phyloP scores from a whole-genome alignment of 2,888 invertebrate species.

The Adelphocoris suturalis region DNA sequence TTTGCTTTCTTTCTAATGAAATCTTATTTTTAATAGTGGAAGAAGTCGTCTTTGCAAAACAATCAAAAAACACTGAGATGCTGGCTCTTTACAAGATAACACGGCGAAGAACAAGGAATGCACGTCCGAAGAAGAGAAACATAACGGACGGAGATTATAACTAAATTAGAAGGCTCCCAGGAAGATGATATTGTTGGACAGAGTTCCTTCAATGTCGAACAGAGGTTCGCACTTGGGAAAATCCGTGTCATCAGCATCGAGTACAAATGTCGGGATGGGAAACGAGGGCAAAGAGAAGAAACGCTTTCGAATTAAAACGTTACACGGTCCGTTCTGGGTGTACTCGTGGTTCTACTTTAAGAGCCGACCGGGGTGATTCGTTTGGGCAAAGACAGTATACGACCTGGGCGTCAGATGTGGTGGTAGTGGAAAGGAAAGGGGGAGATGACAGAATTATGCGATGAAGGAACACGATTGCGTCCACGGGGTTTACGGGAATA shows the following conservation, averaged over 20 bases:
- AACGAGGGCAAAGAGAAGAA: not conserved
- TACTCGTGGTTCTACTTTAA: not conserved
- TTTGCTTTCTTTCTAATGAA: too few species aligned
- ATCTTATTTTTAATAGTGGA: too few species aligned
- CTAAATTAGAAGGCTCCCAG: constrained; percentile 13
- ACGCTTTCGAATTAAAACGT: constrained; percentile 45
- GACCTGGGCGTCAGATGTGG: constrained; percentile 30
- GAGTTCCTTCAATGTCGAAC: constrained; percentile 41
- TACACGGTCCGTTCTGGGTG: constrained; percentile 35
- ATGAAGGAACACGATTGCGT: constrained; percentile 39
- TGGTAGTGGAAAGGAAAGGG: not conserved
- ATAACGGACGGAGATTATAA: constrained; percentile 24
- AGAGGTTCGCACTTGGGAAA: constrained; percentile 53
- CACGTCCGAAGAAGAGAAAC: not conserved
- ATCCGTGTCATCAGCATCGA: constrained; percentile 17
- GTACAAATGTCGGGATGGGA: constrained; percentile 44
- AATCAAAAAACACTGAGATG: not conserved
- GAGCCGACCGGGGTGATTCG: constrained; percentile 14
- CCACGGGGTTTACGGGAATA: constrained; percentile 25
- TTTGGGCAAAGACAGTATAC: constrained; percentile 39
- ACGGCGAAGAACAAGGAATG: not conserved
- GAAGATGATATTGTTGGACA: constrained; percentile 39
- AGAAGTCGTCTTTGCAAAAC: too few species aligned
- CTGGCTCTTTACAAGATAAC: not conserved
- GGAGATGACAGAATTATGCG: constrained; percentile 48